These are phyloP conservation scores for Scaptodrosophila lebanonensis DNA, from an alignment of 1,140 invertebrate species.

Conservation along the genomic window DNA sequence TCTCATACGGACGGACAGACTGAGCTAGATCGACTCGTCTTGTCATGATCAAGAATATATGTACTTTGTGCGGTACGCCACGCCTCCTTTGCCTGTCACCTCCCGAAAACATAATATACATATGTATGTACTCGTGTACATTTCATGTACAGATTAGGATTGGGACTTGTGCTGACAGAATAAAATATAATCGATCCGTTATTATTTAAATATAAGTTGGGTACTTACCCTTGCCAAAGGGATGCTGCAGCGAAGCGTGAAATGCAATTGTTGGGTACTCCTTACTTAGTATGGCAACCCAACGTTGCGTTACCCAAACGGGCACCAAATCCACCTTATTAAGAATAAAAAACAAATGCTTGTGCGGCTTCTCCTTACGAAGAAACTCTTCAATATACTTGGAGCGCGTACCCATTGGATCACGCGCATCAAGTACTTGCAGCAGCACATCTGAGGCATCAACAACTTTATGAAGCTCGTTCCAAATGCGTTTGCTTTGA, in stretches of 20 bases:
- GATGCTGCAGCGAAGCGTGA: slow-evolving; percentile 97
- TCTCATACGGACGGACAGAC: no score
- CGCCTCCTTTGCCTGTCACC: no score
- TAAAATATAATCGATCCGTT: no score
- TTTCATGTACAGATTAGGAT: no score
- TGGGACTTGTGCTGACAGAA: no score
- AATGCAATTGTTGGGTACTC: slow-evolving; percentile 99
- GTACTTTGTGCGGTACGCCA: no score
- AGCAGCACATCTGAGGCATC: slow-evolving; percentile 99
- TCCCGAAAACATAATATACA: no score
- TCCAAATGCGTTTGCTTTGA: slow-evolving; percentile 98
- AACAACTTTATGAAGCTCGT: slow-evolving; percentile 99
- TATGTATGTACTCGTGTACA: no score
- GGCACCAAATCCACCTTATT: slow-evolving; percentile 98
- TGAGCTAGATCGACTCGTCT: no score
- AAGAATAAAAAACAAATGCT: slow-evolving; percentile 95
- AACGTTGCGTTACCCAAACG: slow-evolving; percentile 97
- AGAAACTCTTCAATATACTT: slow-evolving; percentile 94
- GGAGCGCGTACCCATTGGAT: slow-evolving; percentile 96
- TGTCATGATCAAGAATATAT: no score
- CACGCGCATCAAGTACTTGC: slow-evolving; percentile 95
- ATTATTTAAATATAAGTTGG: no score
- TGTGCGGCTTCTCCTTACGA: slow-evolving; percentile 93
- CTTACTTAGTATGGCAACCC: slow-evolving; percentile 94
- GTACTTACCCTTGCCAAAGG: slow-evolving; percentile 94